Base-by-base conservation (phyloP, 2,888 invertebrate species). In the Hermaeophaga mercurialis region DNA sequence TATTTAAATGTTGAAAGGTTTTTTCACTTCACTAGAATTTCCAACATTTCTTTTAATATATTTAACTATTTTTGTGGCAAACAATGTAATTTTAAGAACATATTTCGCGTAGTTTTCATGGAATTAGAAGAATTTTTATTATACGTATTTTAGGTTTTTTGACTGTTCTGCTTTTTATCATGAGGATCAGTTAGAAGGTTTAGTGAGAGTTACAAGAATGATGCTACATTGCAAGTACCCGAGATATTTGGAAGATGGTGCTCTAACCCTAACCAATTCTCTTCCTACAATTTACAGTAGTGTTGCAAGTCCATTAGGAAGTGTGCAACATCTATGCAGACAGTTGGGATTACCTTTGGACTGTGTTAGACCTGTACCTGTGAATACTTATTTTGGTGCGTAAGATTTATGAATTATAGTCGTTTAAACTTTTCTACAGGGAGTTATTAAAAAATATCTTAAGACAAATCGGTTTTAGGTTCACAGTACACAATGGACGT, bases 241-340 rank as follows among this genome's bases (percentile, higher is more conserved):
- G 0, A 82, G 89, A 54, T 93, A 89, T 73, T 80, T 88, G 64
- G 88, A 89, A 70, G 91, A 91, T 70, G 94, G 93, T 48, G 91
- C 83, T 31, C 83, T 92, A 56, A 90, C 92, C 3, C 85, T 95
- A 50, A 85, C 89, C 26, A 82, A 87, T 60, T 85, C 91, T 0
- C 86, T 92, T n/a, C 95, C 96, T 0, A 87, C 91, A 63, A 87
- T 92, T 70, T 91, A 92, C 79, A 90, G 89, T 65, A 91, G 90
- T 56, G 87, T 90, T 38, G 89, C 89, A 3, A 89, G 90, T 61
- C 90, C 91, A 0, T 80, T 90, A 8, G 86, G 88, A 5, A 84
- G 90, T 3, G 85, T 91, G 7, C 91, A 92, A 67, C 90, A 90
- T 75, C 80, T 91, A 19, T 91, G 91, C 72, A 79, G 90, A 63